Evolutionary conservation across 2,113 vertebrate species (phyloP), one percentile per base, ranked within the genome.

Genomic region (Circaetus cinerascens): DNA sequence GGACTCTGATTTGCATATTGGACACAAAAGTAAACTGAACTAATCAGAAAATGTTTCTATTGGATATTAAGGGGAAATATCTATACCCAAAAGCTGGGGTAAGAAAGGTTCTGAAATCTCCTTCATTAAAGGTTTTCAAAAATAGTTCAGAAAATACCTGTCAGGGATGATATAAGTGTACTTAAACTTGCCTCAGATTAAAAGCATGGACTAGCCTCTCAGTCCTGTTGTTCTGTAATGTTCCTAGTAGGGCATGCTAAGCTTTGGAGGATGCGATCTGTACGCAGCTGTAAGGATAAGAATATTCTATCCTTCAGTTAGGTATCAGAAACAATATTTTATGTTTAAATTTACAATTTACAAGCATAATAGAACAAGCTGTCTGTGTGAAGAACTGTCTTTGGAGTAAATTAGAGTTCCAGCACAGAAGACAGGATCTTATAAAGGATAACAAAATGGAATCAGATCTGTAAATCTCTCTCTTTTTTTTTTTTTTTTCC

Each of bases 171-270:
- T 53, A 13, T 2, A 94, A 95, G 55, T 90, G 87, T 93, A 89
- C 85, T 95, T 96, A 88, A 93, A 79, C 71, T 34, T 88, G 85
- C 78, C 93, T 94, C 71, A 46, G 82, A 92, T 85, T 29, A 82
- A 80, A 91, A 64, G 32, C 53, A 32, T 3, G 27, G 87, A 36
- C 57, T 26, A 59, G 60, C 51, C 22, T 81, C 40, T 73, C 55
- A 32, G 67, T 57, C 36, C 46, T 77, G 13, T 30, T 41, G 15
- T 72, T 85, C 87, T 87, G 0, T 14, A 16, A 13, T 57, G 23
- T 48, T 80, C 43, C 76, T 56, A 3, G 30, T 2, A 93, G 60
- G 73, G 76, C 43, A 18, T 4, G 26, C 43, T 38, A 40, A 74
- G 40, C 51, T 75, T 74, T 59, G 60, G 68, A 83, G 40, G 69